These are phyloP conservation scores for Ariolimax columbianus DNA, from an alignment of 2,888 invertebrate genomes.

Conservation along the genomic window DNA sequence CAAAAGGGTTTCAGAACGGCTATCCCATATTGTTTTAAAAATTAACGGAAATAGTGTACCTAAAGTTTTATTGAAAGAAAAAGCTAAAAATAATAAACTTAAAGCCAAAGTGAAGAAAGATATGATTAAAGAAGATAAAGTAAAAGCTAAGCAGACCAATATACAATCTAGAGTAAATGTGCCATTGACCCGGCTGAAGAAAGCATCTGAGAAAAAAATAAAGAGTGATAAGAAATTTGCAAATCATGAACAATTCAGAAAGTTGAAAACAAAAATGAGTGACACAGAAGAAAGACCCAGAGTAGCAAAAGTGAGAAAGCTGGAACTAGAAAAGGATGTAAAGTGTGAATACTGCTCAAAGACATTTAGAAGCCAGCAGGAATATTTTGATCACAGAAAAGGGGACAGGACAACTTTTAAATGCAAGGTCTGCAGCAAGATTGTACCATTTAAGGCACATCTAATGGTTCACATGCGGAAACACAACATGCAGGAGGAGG, in stretches of 20 bases:
- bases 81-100: background rate
- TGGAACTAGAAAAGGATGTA: constrained; percentile 34
- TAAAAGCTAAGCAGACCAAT: background rate
- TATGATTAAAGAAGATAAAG: background rate
- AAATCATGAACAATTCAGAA: background rate
- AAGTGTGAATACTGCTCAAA: constrained; percentile 29
- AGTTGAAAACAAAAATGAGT: background rate
- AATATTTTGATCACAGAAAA: constrained; percentile 43
- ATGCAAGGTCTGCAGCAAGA: constrained; percentile 29
- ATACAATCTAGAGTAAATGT: background rate
- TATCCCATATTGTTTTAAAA: background rate
- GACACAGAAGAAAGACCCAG: background rate
- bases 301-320: constrained; percentile 24
- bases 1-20: background rate
- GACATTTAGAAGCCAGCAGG: constrained; percentile 21
- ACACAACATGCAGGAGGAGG: constrained; percentile 2
- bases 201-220: background rate
- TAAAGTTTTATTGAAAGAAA: background rate
- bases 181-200: background rate
- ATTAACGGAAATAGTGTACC: background rate
- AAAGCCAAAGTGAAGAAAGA: background rate
- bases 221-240: background rate
- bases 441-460: constrained; percentile 40
- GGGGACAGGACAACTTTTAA: constrained; percentile 18
- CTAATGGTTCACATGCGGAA: constrained; percentile 35